phyloP scores from a whole-genome alignment of 2,113 vertebrate genomes.

The Lamprologus callipterus region DNA sequence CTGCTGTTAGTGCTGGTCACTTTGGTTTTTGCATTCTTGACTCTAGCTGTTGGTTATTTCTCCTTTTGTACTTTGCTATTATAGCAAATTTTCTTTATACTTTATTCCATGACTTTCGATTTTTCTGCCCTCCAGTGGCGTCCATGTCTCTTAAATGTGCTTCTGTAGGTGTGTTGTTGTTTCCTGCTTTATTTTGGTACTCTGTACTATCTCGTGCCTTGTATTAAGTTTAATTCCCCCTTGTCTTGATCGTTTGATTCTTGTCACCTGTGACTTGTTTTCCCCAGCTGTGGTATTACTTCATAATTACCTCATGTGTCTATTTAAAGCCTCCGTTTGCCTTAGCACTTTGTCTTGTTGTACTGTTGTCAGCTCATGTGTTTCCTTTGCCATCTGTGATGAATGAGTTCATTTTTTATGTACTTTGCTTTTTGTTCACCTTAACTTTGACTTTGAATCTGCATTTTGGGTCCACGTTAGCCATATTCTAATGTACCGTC shows the following conservation, averaged over 20 bases:
- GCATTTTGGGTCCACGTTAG: background rate
- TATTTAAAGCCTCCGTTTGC: background rate
- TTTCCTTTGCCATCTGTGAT: background rate
- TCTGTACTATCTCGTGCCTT: background rate
- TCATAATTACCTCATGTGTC: background rate
- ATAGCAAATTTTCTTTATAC: background rate
- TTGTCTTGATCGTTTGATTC: background rate
- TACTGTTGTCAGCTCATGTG: background rate
- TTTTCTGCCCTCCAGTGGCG: background rate
- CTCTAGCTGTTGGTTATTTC: background rate
- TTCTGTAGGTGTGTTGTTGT: background rate
- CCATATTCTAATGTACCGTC: background rate
- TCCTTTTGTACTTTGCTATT: background rate
- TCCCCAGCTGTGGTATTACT: background rate
- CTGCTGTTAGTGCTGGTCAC: background rate
- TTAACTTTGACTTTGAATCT: background rate
- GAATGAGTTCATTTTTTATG: background rate
- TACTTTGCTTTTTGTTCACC: background rate
- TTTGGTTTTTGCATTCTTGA: background rate
- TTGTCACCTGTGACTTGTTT: background rate
- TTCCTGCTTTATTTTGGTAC: background rate
- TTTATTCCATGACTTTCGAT: background rate
- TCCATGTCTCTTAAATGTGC: background rate
- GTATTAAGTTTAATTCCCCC: background rate
- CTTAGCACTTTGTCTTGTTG: background rate